Evolutionary conservation across 2,797 vertebrate species (phyloP).

Genomic region (Parauchenoglanis punctatus): DNA sequence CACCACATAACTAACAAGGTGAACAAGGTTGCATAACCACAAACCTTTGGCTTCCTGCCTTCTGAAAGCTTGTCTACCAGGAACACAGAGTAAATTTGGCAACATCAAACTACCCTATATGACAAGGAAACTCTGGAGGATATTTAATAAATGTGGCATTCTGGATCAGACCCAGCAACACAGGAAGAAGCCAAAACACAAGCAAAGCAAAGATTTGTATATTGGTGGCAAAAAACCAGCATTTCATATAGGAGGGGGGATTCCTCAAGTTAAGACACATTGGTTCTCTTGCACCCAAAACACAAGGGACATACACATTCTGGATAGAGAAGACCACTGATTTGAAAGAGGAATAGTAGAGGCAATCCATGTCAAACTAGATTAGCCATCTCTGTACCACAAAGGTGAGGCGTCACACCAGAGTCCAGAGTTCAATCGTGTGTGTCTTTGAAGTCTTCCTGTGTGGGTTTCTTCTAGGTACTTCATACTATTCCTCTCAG

Average conservation of each 20-base stretch:
- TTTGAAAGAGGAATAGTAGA: background rate
- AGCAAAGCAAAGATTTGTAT: background rate
- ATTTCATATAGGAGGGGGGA: background rate
- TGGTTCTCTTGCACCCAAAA: background rate
- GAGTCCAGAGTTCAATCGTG: background rate
- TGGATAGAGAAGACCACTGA: background rate
- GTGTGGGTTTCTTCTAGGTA: background rate
- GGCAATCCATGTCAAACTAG: background rate
- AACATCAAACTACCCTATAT: background rate
- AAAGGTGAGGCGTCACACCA: background rate
- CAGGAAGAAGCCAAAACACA: background rate
- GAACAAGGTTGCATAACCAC: background rate
- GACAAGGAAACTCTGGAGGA: background rate
- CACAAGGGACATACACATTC: background rate
- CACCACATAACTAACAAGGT: background rate
- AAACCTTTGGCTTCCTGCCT: background rate
- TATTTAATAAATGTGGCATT: background rate
- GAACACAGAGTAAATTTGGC: background rate
- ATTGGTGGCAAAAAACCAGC: background rate
- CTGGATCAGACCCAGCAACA: background rate
- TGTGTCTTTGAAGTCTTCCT: background rate
- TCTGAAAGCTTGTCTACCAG: background rate
- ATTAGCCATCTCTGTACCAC: background rate
- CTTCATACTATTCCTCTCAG: background rate
- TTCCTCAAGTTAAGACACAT: background rate